Evolutionary conservation across 2,113 vertebrate species (phyloP).

Genomic region (Lamprologus ornatipinnis): DNA sequence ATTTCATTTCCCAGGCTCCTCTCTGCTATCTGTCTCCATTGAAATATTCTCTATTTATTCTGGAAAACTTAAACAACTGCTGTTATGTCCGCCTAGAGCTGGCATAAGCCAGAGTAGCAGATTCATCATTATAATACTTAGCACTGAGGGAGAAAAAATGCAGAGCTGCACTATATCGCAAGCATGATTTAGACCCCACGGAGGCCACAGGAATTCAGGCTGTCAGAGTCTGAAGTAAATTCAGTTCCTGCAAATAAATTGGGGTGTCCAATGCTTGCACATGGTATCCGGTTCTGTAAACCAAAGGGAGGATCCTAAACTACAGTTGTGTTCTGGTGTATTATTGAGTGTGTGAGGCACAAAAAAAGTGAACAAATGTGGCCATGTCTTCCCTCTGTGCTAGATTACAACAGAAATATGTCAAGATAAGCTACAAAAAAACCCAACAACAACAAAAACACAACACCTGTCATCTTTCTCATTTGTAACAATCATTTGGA

Average conservation of each 20-base stretch:
- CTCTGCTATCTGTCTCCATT: conserved; percentile 76
- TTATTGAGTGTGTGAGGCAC: neutral
- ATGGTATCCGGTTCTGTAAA: conserved; percentile 45
- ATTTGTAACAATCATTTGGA: neutral
- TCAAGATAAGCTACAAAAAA: neutral
- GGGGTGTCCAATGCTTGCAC: conserved; percentile 25
- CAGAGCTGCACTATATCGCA: conserved; percentile 53
- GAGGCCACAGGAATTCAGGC: conserved; percentile 58
- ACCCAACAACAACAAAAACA: neutral
- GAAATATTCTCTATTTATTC: conserved; percentile 78
- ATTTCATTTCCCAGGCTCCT: conserved; percentile 73
- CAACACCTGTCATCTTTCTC: neutral
- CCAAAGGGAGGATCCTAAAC: conserved; percentile 3
- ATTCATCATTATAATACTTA: conserved; percentile 78
- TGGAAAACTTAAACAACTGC: conserved; percentile 78
- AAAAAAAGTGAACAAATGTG: neutral
- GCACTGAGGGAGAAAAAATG: conserved; percentile 56
- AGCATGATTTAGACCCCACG: conserved; percentile 53
- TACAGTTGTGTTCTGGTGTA: conserved; percentile 6
- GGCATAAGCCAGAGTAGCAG: conserved; percentile 64
- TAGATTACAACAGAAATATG: neutral
- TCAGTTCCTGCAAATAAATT: conserved; percentile 59
- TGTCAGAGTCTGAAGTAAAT: conserved; percentile 61
- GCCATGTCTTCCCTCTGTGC: neutral
- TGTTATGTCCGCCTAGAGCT: conserved; percentile 71